Evolutionary conservation across 2,888 invertebrate genomes (phyloP), one percentile per base, ranked within the genome.

Genomic region (Euphydryas editha): DNA sequence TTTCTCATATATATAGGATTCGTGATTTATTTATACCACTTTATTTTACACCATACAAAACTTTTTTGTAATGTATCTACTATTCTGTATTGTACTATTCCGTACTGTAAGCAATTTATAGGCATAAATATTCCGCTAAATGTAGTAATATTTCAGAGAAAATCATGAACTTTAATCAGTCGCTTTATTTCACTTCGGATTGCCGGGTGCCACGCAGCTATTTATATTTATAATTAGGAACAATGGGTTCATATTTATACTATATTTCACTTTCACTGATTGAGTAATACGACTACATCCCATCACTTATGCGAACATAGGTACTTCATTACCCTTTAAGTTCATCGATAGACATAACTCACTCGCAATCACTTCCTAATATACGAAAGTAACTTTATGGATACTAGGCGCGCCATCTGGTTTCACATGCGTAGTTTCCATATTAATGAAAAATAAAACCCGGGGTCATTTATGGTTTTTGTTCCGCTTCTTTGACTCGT

Each of bases 241-340:
- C 49, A 51, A 51, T 51, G 15, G 24, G 24, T 51, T 51, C 54
- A 54, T 54, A 30, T 30, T 21, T 30, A 5, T 30, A 15, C 3
- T 17, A 8, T 5, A 2, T 8, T 21, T 49, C 15, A 54, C 54
- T 54, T 54, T 54, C 54, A 36, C 54, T 17, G 30, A 54, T 17
- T 54, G 36, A 54, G 36, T 54, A 54, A 36, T 54, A n/a, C n/a
- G n/a, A n/a, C n/a, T n/a, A n/a, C 51, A 54, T 17, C 30, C 54
- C n/a, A 54, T 54, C 17, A 30, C 54, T 3, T 21, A n/a, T 49
- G 13, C 2, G 15, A 54, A 30, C 24, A 54, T 8, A 54, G 36
- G 30, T 36, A 36, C 30, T 54, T 54, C 54, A 54, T 54, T 54
- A 54, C 54, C 54, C 54, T 54, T 54, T 54, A 6, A 54, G 36